phyloP scores from a whole-genome alignment of 35 echinoderm and acorn worm species.

The Heliocidaris tuberculata region DNA sequence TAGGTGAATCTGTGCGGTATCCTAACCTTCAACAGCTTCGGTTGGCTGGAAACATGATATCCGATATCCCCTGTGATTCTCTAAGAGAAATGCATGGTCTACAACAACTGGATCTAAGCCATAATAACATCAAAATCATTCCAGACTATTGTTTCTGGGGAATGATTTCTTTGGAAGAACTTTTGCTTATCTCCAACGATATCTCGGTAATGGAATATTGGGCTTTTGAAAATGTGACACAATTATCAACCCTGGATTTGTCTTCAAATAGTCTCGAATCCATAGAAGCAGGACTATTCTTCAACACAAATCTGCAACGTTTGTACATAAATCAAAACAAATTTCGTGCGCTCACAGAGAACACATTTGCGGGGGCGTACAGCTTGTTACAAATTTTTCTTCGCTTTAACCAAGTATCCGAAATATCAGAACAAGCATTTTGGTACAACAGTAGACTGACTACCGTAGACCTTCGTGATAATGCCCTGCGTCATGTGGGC shows the following conservation, averaged over 20 bases:
- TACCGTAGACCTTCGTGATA: slow-evolving; percentile 42
- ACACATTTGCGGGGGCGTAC: slow-evolving; percentile 29
- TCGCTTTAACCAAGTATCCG: slow-evolving; percentile 12
- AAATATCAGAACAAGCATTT: slow-evolving; percentile 10
- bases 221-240: slow-evolving; percentile 32
- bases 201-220: slow-evolving; percentile 30
- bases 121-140: slow-evolving; percentile 47
- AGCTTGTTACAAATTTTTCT: slow-evolving; percentile 15
- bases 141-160: slow-evolving; percentile 47
- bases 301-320: neutral
- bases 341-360: slow-evolving; percentile 23
- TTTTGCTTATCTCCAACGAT: slow-evolving; percentile 37
- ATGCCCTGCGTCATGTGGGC: slow-evolving; percentile 3
- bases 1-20: neutral
- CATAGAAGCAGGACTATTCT: neutral
- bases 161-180: neutral
- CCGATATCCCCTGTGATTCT: slow-evolving; percentile 43
- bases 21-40: slow-evolving; percentile 40
- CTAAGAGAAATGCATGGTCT: slow-evolving; percentile 37
- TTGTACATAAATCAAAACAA: slow-evolving; percentile 48
- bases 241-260: slow-evolving; percentile 41
- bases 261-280: slow-evolving; percentile 17
- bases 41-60: slow-evolving; percentile 34
- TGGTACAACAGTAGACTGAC: neutral
- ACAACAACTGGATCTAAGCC: slow-evolving; percentile 43